Evolutionary conservation across 2,888 invertebrate species (phyloP).

Genomic region (Piscicola geometra): DNA sequence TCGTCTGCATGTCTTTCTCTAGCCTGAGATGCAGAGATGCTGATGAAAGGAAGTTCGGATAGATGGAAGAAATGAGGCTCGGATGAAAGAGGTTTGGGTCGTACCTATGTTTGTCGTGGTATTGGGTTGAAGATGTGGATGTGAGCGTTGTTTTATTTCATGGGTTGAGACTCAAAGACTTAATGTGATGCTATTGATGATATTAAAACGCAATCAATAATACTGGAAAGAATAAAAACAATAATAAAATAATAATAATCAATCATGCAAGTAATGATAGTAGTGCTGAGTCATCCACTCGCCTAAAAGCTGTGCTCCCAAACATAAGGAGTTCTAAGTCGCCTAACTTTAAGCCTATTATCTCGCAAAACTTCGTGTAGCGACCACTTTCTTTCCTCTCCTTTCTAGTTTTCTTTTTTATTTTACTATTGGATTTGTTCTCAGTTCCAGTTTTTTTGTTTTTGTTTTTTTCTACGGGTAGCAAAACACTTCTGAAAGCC

Average conservation of each 20-base stretch:
- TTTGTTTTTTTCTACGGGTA: neutral
- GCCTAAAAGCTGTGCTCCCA: constrained; percentile 31
- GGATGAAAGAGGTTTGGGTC: neutral
- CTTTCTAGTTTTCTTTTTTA: no score
- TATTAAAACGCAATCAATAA: neutral
- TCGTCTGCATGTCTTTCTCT: constrained; percentile 24
- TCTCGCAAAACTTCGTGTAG: neutral
- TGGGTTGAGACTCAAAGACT: no score
- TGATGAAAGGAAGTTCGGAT: constrained; percentile 1
- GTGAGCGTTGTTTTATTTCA: no score
- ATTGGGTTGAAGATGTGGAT: no score
- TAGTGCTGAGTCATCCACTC: neutral
- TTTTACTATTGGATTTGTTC: no score
- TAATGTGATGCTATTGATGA: no score
- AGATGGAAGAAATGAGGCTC: neutral
- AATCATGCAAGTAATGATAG: neutral
- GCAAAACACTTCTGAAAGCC: neutral
- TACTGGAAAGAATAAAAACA: neutral
- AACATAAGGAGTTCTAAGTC: constrained; percentile 22
- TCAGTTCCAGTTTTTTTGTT: neutral
- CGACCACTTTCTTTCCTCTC: neutral
- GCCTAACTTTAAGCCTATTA: constrained; percentile 5
- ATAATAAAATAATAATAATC: neutral
- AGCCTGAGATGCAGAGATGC: constrained; percentile 22
- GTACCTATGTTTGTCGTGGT: no score